Percentiles rank a stretch among this genome's conserved stretches.
Evolutionary conservation across 1,140 invertebrate genomes (phyloP).

Genomic region (roundworm (Caenorhabditis elegans)): DNA sequence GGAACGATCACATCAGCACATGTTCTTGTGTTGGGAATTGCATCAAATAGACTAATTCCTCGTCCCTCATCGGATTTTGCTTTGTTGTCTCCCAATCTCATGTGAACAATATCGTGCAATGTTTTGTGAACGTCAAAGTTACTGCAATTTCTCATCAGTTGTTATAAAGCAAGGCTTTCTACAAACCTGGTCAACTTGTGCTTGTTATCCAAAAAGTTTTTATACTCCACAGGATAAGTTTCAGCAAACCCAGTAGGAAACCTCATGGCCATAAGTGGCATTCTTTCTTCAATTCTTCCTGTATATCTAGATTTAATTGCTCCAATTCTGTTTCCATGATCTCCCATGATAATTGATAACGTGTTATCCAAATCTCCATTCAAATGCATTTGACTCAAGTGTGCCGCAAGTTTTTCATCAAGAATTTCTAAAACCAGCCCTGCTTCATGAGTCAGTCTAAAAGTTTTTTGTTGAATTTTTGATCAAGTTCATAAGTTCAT

Average conservation of each 20-base stretch:
- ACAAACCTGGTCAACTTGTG: slow-evolving; percentile 47
- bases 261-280: slow-evolving; percentile 61
- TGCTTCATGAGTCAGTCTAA: slow-evolving; percentile 54
- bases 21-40: slow-evolving; percentile 48
- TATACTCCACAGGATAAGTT: slow-evolving; percentile 47
- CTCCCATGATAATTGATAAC: slow-evolving; percentile 67
- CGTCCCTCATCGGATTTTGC: not conserved
- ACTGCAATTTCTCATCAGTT: slow-evolving; percentile 36
- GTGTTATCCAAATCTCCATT: slow-evolving; percentile 66
- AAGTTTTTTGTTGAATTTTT: not conserved
- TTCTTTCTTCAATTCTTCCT: slow-evolving; percentile 64
- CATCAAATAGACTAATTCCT: slow-evolving; percentile 51
- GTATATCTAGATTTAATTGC: slow-evolving; percentile 53
- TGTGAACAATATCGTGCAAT: slow-evolving; percentile 52
- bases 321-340: slow-evolving; percentile 67
- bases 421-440: not conserved
- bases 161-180: not conserved
- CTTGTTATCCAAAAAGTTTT: slow-evolving; percentile 40
- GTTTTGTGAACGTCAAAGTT: slow-evolving; percentile 62
- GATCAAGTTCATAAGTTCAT: not conserved
- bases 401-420: not conserved
- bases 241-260: slow-evolving; percentile 51
- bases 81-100: slow-evolving; percentile 34
- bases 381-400: slow-evolving; percentile 1
- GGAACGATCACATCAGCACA: slow-evolving; percentile 54